Conservation (phyloP, 2,888 invertebrate genomes). For the Stenotaenia linearis region DNA sequence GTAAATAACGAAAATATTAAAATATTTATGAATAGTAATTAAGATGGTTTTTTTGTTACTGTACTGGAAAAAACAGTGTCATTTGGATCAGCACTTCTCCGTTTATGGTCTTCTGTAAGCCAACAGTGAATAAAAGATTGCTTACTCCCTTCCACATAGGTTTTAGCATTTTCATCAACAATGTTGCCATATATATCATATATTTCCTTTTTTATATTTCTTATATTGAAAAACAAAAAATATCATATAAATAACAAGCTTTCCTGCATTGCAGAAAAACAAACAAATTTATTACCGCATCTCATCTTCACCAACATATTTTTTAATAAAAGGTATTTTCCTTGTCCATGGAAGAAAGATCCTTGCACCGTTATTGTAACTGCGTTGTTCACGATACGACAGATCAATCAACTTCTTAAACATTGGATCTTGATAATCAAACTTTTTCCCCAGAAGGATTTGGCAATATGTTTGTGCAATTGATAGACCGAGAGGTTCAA, state of each 20-base stretch:
- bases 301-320: conserved; percentile 6
- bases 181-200: neutral
- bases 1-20: neutral
- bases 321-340: conserved; percentile 6
- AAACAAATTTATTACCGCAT: neutral
- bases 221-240: too few relatives aligned
- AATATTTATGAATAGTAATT: too few relatives aligned
- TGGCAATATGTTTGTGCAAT: conserved; percentile 13
- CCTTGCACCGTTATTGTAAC: conserved; percentile 1
- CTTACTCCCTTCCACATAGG: neutral
- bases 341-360: conserved; percentile 24
- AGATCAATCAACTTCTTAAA: conserved; percentile 5
- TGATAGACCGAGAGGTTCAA: conserved; percentile 27
- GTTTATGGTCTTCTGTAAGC: neutral
- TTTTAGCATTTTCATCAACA: neutral
- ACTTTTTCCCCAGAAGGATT: neutral
- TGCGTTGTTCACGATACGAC: neutral
- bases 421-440: neutral
- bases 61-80: neutral
- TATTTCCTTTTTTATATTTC: neutral
- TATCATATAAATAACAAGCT: too few relatives aligned
- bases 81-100: neutral
- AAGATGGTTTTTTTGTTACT: too few relatives aligned
- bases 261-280: neutral
- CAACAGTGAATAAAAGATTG: neutral